Base-by-base conservation (phyloP, 2,797 vertebrate species). In the Gila robusta region DNA sequence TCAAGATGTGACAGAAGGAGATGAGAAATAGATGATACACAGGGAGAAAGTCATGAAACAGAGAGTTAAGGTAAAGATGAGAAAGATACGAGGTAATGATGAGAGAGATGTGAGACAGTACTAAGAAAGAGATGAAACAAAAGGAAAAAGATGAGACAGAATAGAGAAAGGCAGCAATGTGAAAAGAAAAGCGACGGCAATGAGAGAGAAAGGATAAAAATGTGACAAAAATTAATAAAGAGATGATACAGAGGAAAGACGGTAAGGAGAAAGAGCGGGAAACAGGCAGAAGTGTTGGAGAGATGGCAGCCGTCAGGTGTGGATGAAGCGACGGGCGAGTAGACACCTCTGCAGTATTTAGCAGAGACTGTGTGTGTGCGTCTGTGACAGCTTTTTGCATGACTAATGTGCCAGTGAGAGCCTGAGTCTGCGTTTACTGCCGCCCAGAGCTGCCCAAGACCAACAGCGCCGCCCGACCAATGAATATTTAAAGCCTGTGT, bases 401-500 rank as follows among this genome's bases (percentile, higher is more conserved):
- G 82, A 88, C 82, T 89, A 91, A 90, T 91, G 89, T 81, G 85
- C 88, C 89, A 88, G 83, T n/a, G 84, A 89, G 89, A 80, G 62
- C 79, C 86, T 87, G 86, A 90, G 88, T 88, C 80, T 78, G 83
- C 86, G 83, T 91, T 91, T 91, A 90, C 88, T 79, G 88, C 86
- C 86, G 88, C 86, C 83, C 87, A 56, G 86, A 87, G 86, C 89
- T 86, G 83, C 82, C 82, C 82, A 86, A 87, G 89, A 89, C 91
- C 88, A 88, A 89, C 91, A 88, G 83, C 78, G 82, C 85, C 71
- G 86, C 87, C 86, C 88, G 83, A 79, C 82, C 88, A 84, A 91
- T 90, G 91, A 90, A 91, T 91, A 91, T 91, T 91, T 90, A 91
- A 91, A 87, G 47, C 73, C 69, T 77, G 54, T 83, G 85, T 84